Evolutionary conservation across 2,113 vertebrate genomes (phyloP).

Genomic region (Pangasianodon gigas): DNA sequence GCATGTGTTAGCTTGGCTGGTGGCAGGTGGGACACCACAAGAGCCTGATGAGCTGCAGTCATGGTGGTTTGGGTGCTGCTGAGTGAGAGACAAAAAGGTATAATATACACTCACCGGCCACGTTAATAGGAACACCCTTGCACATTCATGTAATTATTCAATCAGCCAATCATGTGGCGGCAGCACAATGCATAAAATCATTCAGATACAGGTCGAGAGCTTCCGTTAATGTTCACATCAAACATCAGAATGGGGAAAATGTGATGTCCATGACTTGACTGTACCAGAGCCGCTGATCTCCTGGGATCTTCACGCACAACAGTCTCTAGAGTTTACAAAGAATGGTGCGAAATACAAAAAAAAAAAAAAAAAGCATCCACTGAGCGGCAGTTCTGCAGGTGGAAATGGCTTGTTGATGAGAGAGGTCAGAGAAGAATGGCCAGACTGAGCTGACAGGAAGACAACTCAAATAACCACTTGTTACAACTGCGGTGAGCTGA

Average conservation of each 20-base stretch:
- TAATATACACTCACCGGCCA: neutral
- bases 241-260: neutral
- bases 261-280: neutral
- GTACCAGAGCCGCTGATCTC: neutral
- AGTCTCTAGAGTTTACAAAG: too few relatives aligned
- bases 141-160: neutral
- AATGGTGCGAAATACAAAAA: too few relatives aligned
- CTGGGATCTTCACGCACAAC: too few relatives aligned
- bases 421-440: neutral
- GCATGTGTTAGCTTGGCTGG: neutral
- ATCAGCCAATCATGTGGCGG: neutral
- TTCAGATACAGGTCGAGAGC: neutral
- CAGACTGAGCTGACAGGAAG: neutral
- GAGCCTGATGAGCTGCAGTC: neutral
- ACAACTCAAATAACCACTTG: neutral
- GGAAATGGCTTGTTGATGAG: neutral
- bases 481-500: neutral
- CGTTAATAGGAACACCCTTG: neutral
- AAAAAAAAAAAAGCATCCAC: too few relatives aligned
- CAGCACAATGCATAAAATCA: neutral
- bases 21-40: constrained; percentile 6
- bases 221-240: neutral
- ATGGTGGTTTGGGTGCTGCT: neutral
- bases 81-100: neutral
- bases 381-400: neutral